Evolutionary conservation across 2,113 vertebrate genomes (phyloP).

Genomic region (Progne subis): DNA sequence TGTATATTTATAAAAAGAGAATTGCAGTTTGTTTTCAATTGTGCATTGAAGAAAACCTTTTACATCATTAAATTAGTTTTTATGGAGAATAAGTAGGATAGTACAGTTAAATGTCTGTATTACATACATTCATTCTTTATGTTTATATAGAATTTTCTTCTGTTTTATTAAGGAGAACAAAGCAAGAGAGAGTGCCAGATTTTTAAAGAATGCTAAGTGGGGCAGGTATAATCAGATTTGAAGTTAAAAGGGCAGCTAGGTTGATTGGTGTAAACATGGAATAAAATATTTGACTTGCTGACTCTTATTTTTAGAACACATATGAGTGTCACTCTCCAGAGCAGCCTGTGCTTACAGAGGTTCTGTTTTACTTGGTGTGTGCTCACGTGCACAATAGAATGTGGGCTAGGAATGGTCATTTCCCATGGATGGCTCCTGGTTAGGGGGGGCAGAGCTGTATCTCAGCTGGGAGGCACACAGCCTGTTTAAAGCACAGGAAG

Average conservation of each 20-base stretch:
- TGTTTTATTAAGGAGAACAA: not conserved
- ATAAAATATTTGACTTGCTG: not conserved
- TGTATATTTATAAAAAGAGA: not conserved
- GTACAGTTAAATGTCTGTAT: not conserved
- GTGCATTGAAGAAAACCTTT: not conserved
- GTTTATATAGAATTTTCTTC: not conserved
- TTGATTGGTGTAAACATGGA: not conserved
- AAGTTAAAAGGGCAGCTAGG: not conserved
- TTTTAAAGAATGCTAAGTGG: not conserved
- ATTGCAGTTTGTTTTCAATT: not conserved
- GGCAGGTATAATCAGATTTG: not conserved
- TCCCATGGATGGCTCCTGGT: not conserved
- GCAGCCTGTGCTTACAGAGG: not conserved
- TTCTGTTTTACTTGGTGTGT: not conserved
- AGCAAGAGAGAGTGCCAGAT: not conserved
- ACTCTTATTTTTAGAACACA: not conserved
- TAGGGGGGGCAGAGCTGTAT: not conserved
- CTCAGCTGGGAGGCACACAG: not conserved
- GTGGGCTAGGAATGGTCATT: not conserved
- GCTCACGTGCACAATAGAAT: rapidly evolving
- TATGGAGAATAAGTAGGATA: not conserved
- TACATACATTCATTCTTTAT: not conserved
- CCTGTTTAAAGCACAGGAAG: not conserved
- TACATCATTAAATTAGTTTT: not conserved
- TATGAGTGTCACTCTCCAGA: not conserved